Evolutionary conservation across 2,113 vertebrate genomes (phyloP).

Genomic region (Montifringilla adamsi): DNA sequence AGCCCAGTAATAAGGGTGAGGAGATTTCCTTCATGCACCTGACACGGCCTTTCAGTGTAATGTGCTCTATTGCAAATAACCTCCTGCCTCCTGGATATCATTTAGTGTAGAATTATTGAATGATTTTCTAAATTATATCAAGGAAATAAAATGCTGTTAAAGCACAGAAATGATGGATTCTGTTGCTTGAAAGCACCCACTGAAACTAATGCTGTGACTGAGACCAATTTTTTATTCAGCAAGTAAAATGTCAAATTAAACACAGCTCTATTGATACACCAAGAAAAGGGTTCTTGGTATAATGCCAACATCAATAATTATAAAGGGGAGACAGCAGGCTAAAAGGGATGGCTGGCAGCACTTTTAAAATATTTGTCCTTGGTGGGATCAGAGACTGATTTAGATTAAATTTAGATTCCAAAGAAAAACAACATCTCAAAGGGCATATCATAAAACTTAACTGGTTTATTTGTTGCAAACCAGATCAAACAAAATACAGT

Average conservation of each 20-base stretch:
- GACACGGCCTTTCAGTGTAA: neutral
- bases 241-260: conserved; percentile 28
- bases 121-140: neutral
- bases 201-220: neutral
- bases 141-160: neutral
- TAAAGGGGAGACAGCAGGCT: neutral
- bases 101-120: neutral
- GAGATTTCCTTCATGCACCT: neutral
- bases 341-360: conserved; percentile 8
- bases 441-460: neutral
- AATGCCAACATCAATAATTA: conserved; percentile 21
- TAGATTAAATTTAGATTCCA: conserved; percentile 12
- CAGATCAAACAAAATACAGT: neutral
- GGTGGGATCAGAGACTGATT: neutral
- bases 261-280: neutral
- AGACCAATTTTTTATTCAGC: neutral
- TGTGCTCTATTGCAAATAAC: neutral
- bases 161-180: neutral
- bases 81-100: neutral
- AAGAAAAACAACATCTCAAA: conserved; percentile 11
- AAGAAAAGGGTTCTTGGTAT: conserved; percentile 2
- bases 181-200: neutral
- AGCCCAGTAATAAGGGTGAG: neutral
- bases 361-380: conserved; percentile 33
- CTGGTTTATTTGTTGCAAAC: neutral